A percentile compares a stretch with the other conserved stretches of the same genome.
phyloP scores from a whole-genome alignment of 2,113 vertebrate species.

The Eleginops maclovinus region DNA sequence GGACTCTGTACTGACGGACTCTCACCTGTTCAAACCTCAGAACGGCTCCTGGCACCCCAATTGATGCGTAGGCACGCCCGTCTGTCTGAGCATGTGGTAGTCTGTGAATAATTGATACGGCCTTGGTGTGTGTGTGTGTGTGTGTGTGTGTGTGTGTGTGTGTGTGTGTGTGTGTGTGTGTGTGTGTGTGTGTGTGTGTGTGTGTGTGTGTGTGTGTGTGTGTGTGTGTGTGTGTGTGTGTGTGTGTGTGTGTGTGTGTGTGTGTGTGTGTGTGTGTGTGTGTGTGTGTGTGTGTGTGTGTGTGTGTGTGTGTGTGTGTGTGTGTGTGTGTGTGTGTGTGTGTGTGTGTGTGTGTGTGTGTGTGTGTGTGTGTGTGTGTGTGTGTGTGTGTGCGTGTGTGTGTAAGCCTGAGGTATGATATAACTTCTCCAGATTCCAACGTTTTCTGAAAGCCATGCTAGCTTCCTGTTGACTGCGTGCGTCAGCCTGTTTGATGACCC shows the following conservation, averaged over 20 bases:
- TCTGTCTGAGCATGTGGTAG: slow-evolving; percentile 28
- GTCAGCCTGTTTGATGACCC: slow-evolving; percentile 19
- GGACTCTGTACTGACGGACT: slow-evolving; percentile 10
- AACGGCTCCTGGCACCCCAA: slow-evolving; percentile 3
- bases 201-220: no score
- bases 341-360: background rate
- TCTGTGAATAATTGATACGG: slow-evolving; percentile 56
- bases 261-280: no score
- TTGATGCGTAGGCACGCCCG: background rate
- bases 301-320: no score
- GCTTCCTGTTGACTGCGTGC: slow-evolving; percentile 17
- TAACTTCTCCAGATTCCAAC: slow-evolving; percentile 26
- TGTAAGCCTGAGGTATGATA: slow-evolving; percentile 43
- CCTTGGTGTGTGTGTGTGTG: slow-evolving; percentile 37
- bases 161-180: no score
- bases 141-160: no score
- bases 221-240: background rate
- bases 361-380: slow-evolving; percentile 12
- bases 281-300: no score
- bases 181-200: no score
- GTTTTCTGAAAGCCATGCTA: slow-evolving; percentile 13
- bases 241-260: slow-evolving; percentile 2
- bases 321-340: no score
- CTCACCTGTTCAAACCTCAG: slow-evolving; percentile 11
- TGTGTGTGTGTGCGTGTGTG: background rate